Conservation (phyloP, 2,113 vertebrate species). For the Bos indicus region DNA sequence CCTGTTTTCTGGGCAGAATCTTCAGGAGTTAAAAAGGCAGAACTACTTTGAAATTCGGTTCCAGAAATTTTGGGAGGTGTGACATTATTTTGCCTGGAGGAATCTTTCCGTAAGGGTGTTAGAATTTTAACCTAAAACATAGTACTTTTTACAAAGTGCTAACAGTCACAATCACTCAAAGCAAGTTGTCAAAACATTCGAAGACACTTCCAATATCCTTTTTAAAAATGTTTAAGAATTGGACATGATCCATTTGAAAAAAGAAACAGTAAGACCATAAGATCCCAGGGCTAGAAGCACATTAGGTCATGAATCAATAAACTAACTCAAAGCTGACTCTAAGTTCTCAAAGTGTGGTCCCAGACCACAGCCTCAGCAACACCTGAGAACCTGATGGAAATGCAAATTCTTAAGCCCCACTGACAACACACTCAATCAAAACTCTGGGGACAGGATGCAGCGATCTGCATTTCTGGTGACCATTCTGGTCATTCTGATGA, state of each 20-base stretch:
- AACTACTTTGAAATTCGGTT: neutral
- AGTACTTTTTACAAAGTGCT: neutral
- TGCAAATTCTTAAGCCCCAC: neutral
- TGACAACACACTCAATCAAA: neutral
- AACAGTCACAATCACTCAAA: neutral
- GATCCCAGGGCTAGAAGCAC: neutral
- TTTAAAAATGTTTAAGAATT: neutral
- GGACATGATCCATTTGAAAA: neutral
- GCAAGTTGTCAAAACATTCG: neutral
- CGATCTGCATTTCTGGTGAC: neutral
- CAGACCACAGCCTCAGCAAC: too few species aligned
- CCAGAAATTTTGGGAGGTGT: neutral
- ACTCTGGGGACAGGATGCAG: neutral
- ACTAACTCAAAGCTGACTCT: neutral
- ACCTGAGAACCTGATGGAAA: neutral
- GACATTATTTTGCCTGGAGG: neutral
- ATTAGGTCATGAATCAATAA: neutral
- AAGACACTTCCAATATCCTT: neutral
- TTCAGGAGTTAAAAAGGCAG: conserved; percentile 25
- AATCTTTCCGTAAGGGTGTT: neutral
- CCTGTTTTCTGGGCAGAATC: conserved; percentile 39
- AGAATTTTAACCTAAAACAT: conserved; percentile 24
- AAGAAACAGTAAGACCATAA: neutral
- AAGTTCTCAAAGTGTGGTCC: neutral
- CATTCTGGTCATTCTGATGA: neutral